Evolutionary conservation across 2,113 vertebrate genomes (phyloP), one percentile per base, ranked within the genome.

Genomic region (Paedocypris sp.): DNA sequence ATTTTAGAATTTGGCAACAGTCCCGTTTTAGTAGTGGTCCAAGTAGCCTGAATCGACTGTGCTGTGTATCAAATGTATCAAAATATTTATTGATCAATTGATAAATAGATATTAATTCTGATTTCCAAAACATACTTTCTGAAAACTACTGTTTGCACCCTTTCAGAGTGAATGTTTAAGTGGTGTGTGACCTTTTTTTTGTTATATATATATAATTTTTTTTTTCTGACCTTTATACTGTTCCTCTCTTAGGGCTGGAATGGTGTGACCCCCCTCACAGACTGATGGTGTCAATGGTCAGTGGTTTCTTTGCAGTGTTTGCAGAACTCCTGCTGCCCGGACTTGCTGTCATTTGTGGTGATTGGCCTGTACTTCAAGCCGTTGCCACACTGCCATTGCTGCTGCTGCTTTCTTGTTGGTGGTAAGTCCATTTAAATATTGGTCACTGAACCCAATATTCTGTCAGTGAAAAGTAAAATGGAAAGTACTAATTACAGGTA

Each of bases 311-410:
- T 61, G 84, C 77, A 1, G 79, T 91, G 20, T 74, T 74, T 0
- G 91, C 91, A 2, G 83, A 88, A 73, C 73, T 95, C 73, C 74
- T 93, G 72, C 77, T 91, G 79, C 92, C 89, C 0, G 86, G 86
- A 10, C 31, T 93, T 26, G 90, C 88, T 0, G 62, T 82, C 35
- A 72, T 92, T 4, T 88, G 86, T 18, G 76, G 54, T 0, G 83
- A 90, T 68, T 94, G 92, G 91, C 76, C 78, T 1, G 53, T 94
- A 36, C 84, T 94, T 16, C 93, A 96, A 73, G 89, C 89, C 0
- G 82, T 86, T 3, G 69, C 81, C 28, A 86, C 90, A 36, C 65
- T 89, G 72, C 76, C 79, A 4, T 77, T 89, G 7, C 73, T 90
- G 1, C 71, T 91, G 43, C 64, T 92, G 77, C 79, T 91, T 2